A percentile compares a stretch with the other conserved stretches of the same genome.
Conservation (phyloP, 2,113 vertebrate species). For the Lepus americanus region DNA sequence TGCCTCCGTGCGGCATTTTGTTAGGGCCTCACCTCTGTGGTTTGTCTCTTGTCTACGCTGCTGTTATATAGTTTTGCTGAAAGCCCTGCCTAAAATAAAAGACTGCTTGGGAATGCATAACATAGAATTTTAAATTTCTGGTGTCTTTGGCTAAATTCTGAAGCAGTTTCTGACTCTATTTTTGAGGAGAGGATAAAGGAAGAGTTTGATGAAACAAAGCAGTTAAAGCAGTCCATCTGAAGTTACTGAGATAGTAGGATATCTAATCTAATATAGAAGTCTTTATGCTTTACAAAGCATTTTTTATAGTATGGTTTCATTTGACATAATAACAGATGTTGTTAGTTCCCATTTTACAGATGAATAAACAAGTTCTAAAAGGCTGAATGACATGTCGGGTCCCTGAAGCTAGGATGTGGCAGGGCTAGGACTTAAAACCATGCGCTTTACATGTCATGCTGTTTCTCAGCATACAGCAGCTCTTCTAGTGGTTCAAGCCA, state of each 20-base stretch:
- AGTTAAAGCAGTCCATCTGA: background rate
- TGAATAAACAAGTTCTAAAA: slow-evolving; percentile 23
- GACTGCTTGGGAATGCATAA: background rate
- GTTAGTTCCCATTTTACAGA: background rate
- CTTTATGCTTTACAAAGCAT: slow-evolving; percentile 28
- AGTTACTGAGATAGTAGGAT: background rate
- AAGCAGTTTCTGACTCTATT: background rate
- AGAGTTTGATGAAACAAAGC: background rate
- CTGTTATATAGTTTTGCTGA: background rate
- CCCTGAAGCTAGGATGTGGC: background rate
- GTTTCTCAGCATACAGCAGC: background rate
- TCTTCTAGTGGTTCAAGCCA: background rate
- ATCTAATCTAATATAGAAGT: background rate
- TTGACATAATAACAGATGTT: background rate
- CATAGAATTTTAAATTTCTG: slow-evolving; percentile 35
- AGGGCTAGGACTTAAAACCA: background rate
- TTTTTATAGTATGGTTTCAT: slow-evolving; percentile 29
- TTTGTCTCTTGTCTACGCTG: background rate
- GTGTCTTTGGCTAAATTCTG: slow-evolving; percentile 38
- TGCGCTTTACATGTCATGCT: background rate
- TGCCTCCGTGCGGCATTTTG: rapidly evolving
- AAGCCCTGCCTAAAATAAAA: slow-evolving; percentile 12
- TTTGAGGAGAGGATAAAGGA: background rate
- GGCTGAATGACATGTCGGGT: background rate
- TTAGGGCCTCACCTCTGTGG: background rate